Conservation (phyloP, 1,140 invertebrate genomes). For the Listronotus bonariensis region DNA sequence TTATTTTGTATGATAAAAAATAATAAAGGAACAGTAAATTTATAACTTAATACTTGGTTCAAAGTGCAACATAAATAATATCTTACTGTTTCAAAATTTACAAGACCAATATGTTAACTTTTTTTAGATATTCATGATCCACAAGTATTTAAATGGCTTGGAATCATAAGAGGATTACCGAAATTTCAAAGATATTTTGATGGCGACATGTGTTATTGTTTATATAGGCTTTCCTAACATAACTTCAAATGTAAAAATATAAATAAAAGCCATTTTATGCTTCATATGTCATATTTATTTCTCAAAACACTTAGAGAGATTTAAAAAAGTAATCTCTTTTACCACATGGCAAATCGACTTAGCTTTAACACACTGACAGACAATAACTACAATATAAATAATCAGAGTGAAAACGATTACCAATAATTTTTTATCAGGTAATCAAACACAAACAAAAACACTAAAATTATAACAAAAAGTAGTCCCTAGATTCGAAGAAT, state of each 20-base stretch:
- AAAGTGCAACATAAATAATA: too few relatives aligned
- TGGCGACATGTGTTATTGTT: conserved; percentile 13
- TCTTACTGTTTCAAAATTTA: too few relatives aligned
- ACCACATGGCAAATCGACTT: conserved; percentile 2
- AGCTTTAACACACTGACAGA: not conserved
- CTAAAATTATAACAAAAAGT: conserved; percentile 12
- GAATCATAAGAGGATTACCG: conserved; percentile 4
- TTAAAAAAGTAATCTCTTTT: conserved; percentile 6
- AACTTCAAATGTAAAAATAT: not conserved
- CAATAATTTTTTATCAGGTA: not conserved
- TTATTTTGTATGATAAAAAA: too few relatives aligned
- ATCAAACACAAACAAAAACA: conserved; percentile 9
- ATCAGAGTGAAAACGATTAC: not conserved
- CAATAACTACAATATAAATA: not conserved
- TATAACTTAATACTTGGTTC: too few relatives aligned
- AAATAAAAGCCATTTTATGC: too few relatives aligned
- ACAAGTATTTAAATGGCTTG: conserved; percentile 3
- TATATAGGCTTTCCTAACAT: conserved; percentile 11
- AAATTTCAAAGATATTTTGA: conserved; percentile 9
- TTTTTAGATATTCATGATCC: conserved; percentile 7
- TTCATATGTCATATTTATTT: conserved; percentile 6
- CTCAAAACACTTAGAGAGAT: conserved; percentile 20
- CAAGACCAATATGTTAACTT: too few relatives aligned
- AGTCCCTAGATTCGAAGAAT: conserved; percentile 72
- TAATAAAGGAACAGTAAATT: too few relatives aligned